A percentile compares a stretch with the other conserved stretches of the same genome.
Conservation (phyloP, 1,140 invertebrate genomes). For the Zaprionus davidi region DNA sequence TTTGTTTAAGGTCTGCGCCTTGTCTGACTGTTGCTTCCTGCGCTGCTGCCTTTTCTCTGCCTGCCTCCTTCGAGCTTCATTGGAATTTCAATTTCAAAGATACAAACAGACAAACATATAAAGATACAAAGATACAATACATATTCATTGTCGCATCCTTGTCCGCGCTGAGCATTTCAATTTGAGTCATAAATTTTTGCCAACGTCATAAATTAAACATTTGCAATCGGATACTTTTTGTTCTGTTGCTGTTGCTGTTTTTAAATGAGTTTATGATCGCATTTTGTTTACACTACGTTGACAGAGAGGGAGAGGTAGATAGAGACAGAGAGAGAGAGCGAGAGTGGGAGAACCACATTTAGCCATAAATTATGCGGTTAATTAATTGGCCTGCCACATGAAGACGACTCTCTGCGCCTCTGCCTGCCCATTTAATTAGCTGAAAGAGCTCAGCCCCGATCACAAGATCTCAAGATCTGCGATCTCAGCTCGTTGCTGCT, state of each 20-base stretch:
- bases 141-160: conserved; percentile 65
- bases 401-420: conserved; percentile 41
- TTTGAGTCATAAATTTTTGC: conserved; percentile 77
- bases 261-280: conserved; percentile 40
- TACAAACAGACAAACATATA: conserved; percentile 40
- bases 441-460: conserved; percentile 17
- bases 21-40: conserved; percentile 72
- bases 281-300: conserved; percentile 53
- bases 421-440: conserved; percentile 64
- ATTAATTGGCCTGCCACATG: conserved; percentile 77
- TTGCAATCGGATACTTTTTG: conserved; percentile 72
- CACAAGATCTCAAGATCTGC: not conserved
- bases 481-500: conserved; percentile 37
- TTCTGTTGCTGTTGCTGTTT: conserved; percentile 12
- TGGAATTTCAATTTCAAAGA: conserved; percentile 74
- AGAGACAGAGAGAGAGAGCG: not conserved
- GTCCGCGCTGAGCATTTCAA: conserved; percentile 69
- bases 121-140: conserved; percentile 44
- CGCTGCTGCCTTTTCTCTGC: conserved; percentile 30
- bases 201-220: conserved; percentile 81
- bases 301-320: conserved; percentile 32
- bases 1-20: conserved; percentile 79
- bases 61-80: conserved; percentile 73
- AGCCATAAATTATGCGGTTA: conserved; percentile 78
- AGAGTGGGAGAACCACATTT: conserved; percentile 29